Base-by-base conservation (phyloP, 2,797 vertebrate species). In the Mycteria americana region DNA sequence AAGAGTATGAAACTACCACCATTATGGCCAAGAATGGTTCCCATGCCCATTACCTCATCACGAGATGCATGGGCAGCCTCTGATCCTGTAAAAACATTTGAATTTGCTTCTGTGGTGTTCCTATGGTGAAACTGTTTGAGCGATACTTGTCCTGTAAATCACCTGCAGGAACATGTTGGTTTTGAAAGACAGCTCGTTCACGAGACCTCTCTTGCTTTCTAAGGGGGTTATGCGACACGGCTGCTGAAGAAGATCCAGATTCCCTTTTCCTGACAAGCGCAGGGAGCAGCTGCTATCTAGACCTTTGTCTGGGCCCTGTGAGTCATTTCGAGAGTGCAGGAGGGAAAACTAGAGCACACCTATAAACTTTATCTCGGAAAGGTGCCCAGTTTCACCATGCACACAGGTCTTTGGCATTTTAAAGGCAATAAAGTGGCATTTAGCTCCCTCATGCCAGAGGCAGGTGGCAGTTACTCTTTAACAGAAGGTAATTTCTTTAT, bases 391-490 rank as follows among this genome's bases (percentile, higher is more conserved):
- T 95, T 89, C 57, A 0, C 24, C 0, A 1, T 33, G 63, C 64
- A 14, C 3, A 0, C 59, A 69, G 86, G 13, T 78, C n/a, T 56
- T 85, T 92, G 84, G 39, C 18, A 33, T 74, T 50, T 37, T 39
- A 7, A 77, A 93, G 77, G 83, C 48, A 45, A 60, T 70, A 46
- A 83, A 72, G 51, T 77, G 60, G 46, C 41, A 16, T 83, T 92
- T n/a, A 79, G 30, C 33, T 86, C 59, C 53, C 77, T 84, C 56
- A 7, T 92, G 91, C n/a, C 84, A 33, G 81, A 53, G 72, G 31
- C 68, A 60, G 77, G 89, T 35, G 85, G 53, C n/a, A 69, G 96
- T 95, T 97, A 94, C 12, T 84, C 80, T 94, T 97, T 95, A 97
- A 96, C 95, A n/a, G 76, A 7, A 39, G 19, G 81, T 37, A 35